Base-by-base conservation (phyloP, 2,113 vertebrate species). In the Aegithalos caudatus region DNA sequence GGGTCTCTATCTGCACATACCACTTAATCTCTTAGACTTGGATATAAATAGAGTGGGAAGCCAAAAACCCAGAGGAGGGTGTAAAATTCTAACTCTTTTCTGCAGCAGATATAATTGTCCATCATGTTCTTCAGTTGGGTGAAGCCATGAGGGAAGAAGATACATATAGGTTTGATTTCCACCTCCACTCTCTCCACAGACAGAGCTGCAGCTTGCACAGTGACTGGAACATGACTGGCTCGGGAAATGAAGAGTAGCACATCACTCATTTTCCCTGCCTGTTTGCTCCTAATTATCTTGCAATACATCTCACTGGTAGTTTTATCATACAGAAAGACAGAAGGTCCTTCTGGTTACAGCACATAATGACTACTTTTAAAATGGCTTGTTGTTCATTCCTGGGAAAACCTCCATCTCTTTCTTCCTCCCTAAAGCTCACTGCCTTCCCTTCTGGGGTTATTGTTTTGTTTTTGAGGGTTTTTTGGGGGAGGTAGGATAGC, bases 261-360 rank as follows among this genome's bases (percentile, higher is more conserved):
- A 95, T 94, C 92, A 60, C 76, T 94, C 95, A 89, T 92, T 93
- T 65, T 92, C 61, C 72, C 80, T 90, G 81, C 57, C 92, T 93
- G 76, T 94, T 95, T 96, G 85, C 82, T 80, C 74, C 85, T 91
- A 93, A 93, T 94, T 93, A 90, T 88, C 90, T 86, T 61, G 86
- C 79, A 95, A 95, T 86, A 88, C 40, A 74, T 94, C 92, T 95
- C 72, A 73, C 69, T 56, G 50, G 57, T 82, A 86, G 58, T 66
- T 96, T 81, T 81, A 88, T 81, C 92, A 90, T 33, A 86, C 51
- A 85, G 89, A 74, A 88, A 93, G 85, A 88, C 81, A 95, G 85
- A 91, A 82, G 89, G 90, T 72, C 57, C 66, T 92, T 91, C 78
- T 95, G 71, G 45, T 86, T 92, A 74, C 86, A 71, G 85, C 35